Percentiles rank a stretch among this genome's conserved stretches.
phyloP scores from a whole-genome alignment of 2,888 invertebrate genomes.

The Agrypnus murinus region DNA sequence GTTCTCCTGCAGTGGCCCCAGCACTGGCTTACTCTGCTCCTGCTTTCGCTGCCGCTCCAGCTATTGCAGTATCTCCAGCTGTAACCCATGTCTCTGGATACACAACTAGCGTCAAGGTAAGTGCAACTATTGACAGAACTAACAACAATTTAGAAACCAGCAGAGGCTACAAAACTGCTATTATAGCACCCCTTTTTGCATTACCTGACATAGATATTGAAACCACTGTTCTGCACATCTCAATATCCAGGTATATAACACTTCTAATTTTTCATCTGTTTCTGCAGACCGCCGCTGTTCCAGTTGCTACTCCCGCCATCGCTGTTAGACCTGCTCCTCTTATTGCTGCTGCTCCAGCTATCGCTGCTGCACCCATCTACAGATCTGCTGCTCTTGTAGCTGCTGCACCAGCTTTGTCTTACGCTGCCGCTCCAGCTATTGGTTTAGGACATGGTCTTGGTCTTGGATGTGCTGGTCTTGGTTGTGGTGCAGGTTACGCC shows the following conservation, averaged over 20 bases:
- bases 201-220: no score
- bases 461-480: no score
- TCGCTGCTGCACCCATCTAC: slow-evolving; percentile 66
- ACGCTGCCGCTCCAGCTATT: slow-evolving; percentile 57
- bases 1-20: slow-evolving; percentile 63
- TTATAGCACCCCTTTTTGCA: no score
- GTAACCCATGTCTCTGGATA: slow-evolving; percentile 54
- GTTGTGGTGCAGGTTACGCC: no score
- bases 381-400: slow-evolving; percentile 18
- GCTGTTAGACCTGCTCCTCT: slow-evolving; percentile 70
- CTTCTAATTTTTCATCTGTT: no score
- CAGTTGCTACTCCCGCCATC: slow-evolving; percentile 60
- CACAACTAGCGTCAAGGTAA: no score
- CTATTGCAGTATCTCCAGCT: slow-evolving; percentile 64
- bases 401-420: slow-evolving; percentile 60
- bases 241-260: no score
- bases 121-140: no score
- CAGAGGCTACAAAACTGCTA: no score
- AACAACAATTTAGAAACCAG: no score
- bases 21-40: slow-evolving; percentile 60
- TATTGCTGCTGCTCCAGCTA: slow-evolving; percentile 74
- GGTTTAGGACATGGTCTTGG: no score
- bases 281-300: slow-evolving; percentile 63
- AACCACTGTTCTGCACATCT: no score
- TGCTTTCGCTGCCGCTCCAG: slow-evolving; percentile 68